Conservation (phyloP, 2,888 invertebrate species). For the Deroplatys truncata region DNA sequence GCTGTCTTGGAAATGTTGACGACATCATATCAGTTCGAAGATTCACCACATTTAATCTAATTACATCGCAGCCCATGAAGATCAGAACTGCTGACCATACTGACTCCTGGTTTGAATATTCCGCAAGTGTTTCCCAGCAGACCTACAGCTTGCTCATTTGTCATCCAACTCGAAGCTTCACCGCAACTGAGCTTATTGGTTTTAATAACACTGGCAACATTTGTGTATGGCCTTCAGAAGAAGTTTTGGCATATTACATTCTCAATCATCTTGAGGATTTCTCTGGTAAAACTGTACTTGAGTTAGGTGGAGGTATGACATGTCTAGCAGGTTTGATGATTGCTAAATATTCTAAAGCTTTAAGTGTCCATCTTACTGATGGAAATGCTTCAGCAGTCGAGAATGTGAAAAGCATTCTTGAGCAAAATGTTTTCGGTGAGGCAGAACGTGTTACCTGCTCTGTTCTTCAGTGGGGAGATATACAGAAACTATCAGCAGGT, state of each 20-base stretch:
- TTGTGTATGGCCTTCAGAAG: slow-evolving; percentile 77
- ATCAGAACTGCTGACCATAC: slow-evolving; percentile 9
- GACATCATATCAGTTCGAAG: slow-evolving; percentile 54
- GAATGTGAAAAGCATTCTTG: slow-evolving; percentile 63
- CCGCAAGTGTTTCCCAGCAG: slow-evolving; percentile 46
- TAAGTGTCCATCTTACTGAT: slow-evolving; percentile 67
- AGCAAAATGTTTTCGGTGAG: slow-evolving; percentile 56
- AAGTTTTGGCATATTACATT: slow-evolving; percentile 65
- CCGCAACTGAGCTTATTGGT: slow-evolving; percentile 69
- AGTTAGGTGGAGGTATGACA: slow-evolving; percentile 82
- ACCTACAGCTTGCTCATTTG: slow-evolving; percentile 56
- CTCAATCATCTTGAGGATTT: slow-evolving; percentile 62
- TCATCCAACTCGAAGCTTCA: slow-evolving; percentile 57
- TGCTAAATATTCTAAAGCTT: slow-evolving; percentile 62
- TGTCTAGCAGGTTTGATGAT: slow-evolving; percentile 72
- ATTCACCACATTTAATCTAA: slow-evolving; percentile 56
- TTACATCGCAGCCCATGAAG: slow-evolving; percentile 45
- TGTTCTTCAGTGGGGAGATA: slow-evolving; percentile 53
- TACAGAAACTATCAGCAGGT: not conserved
- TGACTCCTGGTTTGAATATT: slow-evolving; percentile 58
- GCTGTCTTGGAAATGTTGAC: slow-evolving; percentile 37
- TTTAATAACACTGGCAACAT: slow-evolving; percentile 79
- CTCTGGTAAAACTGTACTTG: slow-evolving; percentile 63
- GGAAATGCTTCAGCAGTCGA: slow-evolving; percentile 72
- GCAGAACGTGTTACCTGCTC: slow-evolving; percentile 39